phyloP scores from a whole-genome alignment of 2,888 invertebrate species.

The Linnaemya vulpina region DNA sequence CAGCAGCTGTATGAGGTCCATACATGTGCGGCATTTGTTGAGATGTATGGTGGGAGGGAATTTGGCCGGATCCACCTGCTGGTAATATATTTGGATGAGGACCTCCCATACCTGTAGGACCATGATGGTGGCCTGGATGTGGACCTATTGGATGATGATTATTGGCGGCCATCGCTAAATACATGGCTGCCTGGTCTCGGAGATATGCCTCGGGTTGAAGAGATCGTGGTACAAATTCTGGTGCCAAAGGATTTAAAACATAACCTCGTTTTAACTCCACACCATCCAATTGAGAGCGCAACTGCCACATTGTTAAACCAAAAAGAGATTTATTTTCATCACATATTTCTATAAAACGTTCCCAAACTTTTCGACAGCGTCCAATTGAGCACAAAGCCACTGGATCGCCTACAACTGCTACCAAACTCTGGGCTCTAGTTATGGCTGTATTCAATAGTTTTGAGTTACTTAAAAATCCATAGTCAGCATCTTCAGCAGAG shows the following conservation, averaged over 20 bases:
- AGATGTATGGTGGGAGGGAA: conserved; percentile 78
- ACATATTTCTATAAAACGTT: conserved; percentile 89
- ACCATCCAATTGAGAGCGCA: conserved; percentile 88
- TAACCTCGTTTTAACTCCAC: conserved; percentile 90
- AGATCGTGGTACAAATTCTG: conserved; percentile 89
- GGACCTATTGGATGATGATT: conserved; percentile 76
- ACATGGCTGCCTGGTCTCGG: conserved; percentile 82
- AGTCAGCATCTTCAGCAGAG: conserved; percentile 86
- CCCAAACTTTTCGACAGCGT: conserved; percentile 91
- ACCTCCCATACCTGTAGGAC: conserved; percentile 68
- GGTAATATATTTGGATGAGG: conserved; percentile 70
- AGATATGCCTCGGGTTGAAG: conserved; percentile 84
- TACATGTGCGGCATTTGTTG: conserved; percentile 78
- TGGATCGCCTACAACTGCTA: conserved; percentile 93
- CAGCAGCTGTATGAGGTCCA: conserved; percentile 75
- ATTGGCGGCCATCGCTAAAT: conserved; percentile 75
- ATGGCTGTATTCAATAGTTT: conserved; percentile 93
- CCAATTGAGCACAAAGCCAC: conserved; percentile 91
- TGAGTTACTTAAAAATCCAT: conserved; percentile 92
- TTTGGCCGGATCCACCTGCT: conserved; percentile 71
- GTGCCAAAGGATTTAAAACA: conserved; percentile 91
- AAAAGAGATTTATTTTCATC: conserved; percentile 88
- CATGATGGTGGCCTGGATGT: conserved; percentile 74
- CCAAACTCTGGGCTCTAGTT: conserved; percentile 90
- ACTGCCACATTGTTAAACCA: conserved; percentile 88